phyloP scores from a whole-genome alignment of 2,113 vertebrate genomes.

The Cottus gobio region DNA sequence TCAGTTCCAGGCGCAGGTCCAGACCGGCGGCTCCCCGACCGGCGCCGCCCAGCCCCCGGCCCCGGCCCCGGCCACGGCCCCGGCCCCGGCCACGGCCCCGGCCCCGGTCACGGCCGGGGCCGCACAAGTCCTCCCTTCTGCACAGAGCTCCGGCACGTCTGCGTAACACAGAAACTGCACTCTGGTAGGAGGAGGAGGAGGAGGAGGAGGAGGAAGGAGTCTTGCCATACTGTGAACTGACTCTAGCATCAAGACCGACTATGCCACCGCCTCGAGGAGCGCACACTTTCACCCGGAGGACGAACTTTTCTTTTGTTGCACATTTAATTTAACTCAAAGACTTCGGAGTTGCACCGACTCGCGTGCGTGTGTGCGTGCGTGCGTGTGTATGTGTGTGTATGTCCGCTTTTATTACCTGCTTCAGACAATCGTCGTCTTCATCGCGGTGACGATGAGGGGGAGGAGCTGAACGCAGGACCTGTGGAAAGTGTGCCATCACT shows the following conservation, averaged over 20 bases:
- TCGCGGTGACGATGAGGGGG: conserved; percentile 6
- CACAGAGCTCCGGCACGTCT: conserved; percentile 63
- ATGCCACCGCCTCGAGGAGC: conserved; percentile 45
- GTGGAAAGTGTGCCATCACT: conserved; percentile 55
- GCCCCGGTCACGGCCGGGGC: conserved; percentile 69
- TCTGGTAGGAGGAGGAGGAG: conserved; percentile 24
- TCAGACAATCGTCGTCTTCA: conserved; percentile 72
- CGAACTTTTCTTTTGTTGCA: conserved; percentile 70
- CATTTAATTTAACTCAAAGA: conserved; percentile 73
- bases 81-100: conserved; percentile 81
- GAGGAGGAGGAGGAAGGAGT: conserved; percentile 29
- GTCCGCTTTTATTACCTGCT: conserved; percentile 58
- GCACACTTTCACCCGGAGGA: conserved; percentile 36
- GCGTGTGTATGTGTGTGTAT: background rate
- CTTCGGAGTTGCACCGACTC: conserved; percentile 44
- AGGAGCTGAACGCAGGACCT: conserved; percentile 4
- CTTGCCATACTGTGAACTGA: conserved; percentile 75
- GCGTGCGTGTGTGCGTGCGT: conserved; percentile 18
- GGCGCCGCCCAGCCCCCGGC: conserved; percentile 81
- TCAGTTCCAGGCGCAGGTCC: conserved; percentile 96
- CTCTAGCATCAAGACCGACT: conserved; percentile 41
- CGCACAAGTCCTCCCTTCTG: conserved; percentile 49
- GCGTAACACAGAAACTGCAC: conserved; percentile 45
- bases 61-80: conserved; percentile 73
- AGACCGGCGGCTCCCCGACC: conserved; percentile 89